phyloP scores from a whole-genome alignment of 2,888 invertebrate species.

The Fragum whitleyi region DNA sequence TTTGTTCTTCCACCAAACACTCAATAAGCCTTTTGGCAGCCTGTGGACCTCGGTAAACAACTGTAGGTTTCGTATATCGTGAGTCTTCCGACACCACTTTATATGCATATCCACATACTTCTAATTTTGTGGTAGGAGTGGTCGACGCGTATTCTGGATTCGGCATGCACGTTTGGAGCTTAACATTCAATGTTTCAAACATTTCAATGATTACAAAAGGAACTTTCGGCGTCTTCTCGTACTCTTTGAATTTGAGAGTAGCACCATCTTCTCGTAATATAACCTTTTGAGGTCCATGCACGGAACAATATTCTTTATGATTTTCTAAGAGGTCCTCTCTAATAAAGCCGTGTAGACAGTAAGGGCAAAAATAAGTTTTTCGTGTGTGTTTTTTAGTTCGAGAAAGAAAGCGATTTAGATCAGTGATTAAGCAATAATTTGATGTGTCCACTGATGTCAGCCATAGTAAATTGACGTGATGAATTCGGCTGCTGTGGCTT shows the following conservation, averaged over 20 bases:
- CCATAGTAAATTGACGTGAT: slow-evolving; percentile 56
- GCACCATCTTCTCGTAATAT: slow-evolving; percentile 21
- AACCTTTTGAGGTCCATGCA: slow-evolving; percentile 39
- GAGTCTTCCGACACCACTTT: slow-evolving; percentile 39
- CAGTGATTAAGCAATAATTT: slow-evolving; percentile 57
- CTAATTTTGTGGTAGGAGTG: slow-evolving; percentile 34
- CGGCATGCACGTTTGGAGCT: slow-evolving; percentile 41
- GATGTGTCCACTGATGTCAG: slow-evolving; percentile 38
- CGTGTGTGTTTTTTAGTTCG: slow-evolving; percentile 28
- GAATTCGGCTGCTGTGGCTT: slow-evolving; percentile 13
- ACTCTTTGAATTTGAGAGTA: slow-evolving; percentile 47
- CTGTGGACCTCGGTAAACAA: slow-evolving; percentile 42
- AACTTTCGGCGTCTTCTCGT: slow-evolving; percentile 41
- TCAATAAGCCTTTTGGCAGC: slow-evolving; percentile 45
- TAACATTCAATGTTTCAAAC: slow-evolving; percentile 42
- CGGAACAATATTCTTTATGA: slow-evolving; percentile 40
- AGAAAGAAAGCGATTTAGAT: slow-evolving; percentile 57
- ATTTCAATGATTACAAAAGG: slow-evolving; percentile 53
- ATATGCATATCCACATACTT: slow-evolving; percentile 46
- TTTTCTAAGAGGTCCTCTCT: slow-evolving; percentile 27
- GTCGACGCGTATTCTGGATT: slow-evolving; percentile 42
- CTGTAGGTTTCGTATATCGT: slow-evolving; percentile 41
- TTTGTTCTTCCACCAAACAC: slow-evolving; percentile 42
- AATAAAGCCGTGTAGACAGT: slow-evolving; percentile 41
- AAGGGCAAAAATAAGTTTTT: slow-evolving; percentile 36